phyloP scores from a whole-genome alignment of 2,888 invertebrate species.

The Archips crataeganus region DNA sequence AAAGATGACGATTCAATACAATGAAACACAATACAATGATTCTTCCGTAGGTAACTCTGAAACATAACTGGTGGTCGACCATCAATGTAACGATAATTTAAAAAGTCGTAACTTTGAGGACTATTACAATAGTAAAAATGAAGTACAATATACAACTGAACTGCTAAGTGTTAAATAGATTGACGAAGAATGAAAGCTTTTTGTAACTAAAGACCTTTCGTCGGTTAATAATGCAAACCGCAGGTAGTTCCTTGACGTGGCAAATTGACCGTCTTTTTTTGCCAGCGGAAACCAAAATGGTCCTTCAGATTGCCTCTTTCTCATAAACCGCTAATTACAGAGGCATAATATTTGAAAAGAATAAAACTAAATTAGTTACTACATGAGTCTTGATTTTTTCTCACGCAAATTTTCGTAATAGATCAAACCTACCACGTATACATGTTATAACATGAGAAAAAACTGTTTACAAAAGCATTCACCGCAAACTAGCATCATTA shows the following conservation, averaged over 20 bases:
- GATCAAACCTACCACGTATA: background rate
- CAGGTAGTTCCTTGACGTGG: constrained; percentile 36
- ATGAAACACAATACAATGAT: constrained; percentile 39
- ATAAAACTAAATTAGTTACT: constrained; percentile 1
- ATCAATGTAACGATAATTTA: constrained; percentile 42
- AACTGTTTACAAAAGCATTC: constrained; percentile 4
- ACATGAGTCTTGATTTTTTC: background rate
- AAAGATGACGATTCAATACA: constrained; percentile 7
- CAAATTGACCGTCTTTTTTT: constrained; percentile 29
- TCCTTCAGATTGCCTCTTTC: constrained; percentile 12
- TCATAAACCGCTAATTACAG: background rate
- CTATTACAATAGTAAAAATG: constrained; percentile 25
- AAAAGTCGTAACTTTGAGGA: constrained; percentile 29
- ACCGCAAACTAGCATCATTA: constrained; percentile 21
- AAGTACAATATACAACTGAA: constrained; percentile 24
- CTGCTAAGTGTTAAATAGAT: constrained; percentile 39
- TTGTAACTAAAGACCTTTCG: constrained; percentile 29
- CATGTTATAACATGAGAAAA: background rate
- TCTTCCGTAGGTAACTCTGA: constrained; percentile 58
- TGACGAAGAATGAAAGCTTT: constrained; percentile 29
- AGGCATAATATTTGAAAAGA: background rate
- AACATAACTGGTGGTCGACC: constrained; percentile 57
- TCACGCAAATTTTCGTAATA: background rate
- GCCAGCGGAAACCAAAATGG: constrained; percentile 24
- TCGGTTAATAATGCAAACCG: constrained; percentile 4